A percentile compares a stretch with the other conserved stretches of the same genome.
These are phyloP conservation scores for Ochotona curzoniae DNA, from an alignment of 2,113 vertebrate species.

Conservation along the genomic window DNA sequence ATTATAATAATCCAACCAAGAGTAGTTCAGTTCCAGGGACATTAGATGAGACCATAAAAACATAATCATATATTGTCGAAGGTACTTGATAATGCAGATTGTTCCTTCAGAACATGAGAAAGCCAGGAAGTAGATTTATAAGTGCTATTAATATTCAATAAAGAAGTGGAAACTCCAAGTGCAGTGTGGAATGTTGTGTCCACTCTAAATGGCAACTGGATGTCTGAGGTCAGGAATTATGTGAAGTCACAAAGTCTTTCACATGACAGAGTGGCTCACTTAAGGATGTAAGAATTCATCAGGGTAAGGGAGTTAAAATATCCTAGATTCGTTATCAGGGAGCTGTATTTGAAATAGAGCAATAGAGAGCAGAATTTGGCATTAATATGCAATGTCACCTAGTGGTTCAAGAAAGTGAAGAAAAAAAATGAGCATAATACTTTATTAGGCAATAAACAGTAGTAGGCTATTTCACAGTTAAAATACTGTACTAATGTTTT, in stretches of 20 bases:
- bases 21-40: not conserved
- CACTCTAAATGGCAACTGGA: not conserved
- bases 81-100: not conserved
- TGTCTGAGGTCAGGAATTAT: not conserved
- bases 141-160: not conserved
- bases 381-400: no score
- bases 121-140: not conserved
- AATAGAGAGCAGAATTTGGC: no score
- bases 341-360: no score
- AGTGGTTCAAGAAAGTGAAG: not conserved
- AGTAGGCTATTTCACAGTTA: not conserved
- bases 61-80: not conserved
- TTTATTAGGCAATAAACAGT: not conserved
- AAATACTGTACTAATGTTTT: not conserved
- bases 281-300: not conserved
- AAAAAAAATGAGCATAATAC: not conserved
- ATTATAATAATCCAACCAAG: not conserved
- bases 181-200: not conserved
- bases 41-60: not conserved
- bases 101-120: not conserved
- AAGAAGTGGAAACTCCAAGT: not conserved
- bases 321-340: no score
- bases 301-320: not conserved
- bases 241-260: not conserved
- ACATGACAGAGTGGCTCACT: not conserved